Base-by-base conservation (phyloP, 1,140 invertebrate genomes). In the Chelonus insularis region DNA sequence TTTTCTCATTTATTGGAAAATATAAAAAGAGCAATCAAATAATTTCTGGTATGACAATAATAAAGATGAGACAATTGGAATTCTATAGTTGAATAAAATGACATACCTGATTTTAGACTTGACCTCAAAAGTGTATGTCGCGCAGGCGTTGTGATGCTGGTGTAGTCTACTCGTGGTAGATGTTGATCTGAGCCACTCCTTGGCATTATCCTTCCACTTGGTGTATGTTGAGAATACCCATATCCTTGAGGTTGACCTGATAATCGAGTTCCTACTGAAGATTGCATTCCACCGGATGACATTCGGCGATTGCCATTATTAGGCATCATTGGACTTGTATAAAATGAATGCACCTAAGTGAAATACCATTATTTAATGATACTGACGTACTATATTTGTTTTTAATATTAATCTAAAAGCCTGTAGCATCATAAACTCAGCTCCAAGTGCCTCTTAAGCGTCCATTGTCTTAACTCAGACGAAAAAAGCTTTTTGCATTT, bases 181-280 rank as follows among this genome's bases (percentile, higher is more conserved):
- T 93, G 91, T 69, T 94, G 91, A 77, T 93, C 91, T 2, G 91
- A 93, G 18, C 92, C 92, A 45, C 91, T 92, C 56, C 91, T 83
- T 1, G 91, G 91, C 79, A 93, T 90, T 60, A 86, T 84, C 39
- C 85, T 77, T 39, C 85, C 78, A 41, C 74, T 76, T 48, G 76
- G 76, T 8, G 76, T 66, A 52, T 84, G 83, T 60, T 84, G 83
- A 21, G 82, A 77, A 64, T 84, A 85, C 11, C 74, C 72, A 65
- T 83, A 75, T 2, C 78, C 73, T 47, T 83, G 82, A 57, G 77
- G 77, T 66, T 83, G 83, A 45, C 82, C 78, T 16, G 75, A 65
- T 41, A 78, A 54, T 63, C 76, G 73, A 36, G 71, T 72, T 2
- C 70, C 66, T 21, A 75, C 71, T 4, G 76, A 69, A 47, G 76